Evolutionary conservation across 1,140 invertebrate species (phyloP).

Genomic region (Philotrypesis tridentata): DNA sequence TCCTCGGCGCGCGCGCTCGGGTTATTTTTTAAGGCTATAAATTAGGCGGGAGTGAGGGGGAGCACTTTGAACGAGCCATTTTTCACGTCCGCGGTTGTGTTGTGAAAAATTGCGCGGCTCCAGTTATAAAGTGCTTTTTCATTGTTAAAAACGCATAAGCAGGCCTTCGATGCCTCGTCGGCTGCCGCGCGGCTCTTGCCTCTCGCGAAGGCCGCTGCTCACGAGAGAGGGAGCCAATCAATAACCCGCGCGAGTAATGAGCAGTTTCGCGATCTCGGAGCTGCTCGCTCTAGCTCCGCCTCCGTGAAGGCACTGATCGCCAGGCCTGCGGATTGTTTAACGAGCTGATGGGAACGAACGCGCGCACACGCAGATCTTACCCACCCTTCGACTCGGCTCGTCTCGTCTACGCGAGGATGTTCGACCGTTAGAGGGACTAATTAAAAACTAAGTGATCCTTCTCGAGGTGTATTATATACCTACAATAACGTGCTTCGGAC

Average conservation of each 20-base stretch:
- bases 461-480: no score
- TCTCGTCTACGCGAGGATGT: neutral
- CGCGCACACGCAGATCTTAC: no score
- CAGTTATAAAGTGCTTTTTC: slow-evolving; percentile 47
- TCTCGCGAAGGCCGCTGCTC: slow-evolving; percentile 46
- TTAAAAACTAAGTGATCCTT: neutral
- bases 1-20: no score
- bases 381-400: no score
- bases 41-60: neutral
- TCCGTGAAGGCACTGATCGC: slow-evolving; percentile 27
- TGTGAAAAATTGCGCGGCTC: slow-evolving; percentile 20
- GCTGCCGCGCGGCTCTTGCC: neutral
- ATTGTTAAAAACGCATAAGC: slow-evolving; percentile 56
- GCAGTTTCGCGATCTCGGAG: slow-evolving; percentile 61
- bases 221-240: slow-evolving; percentile 64
- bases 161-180: neutral
- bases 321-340: slow-evolving; percentile 15
- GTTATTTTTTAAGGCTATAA: neutral
- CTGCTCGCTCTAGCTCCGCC: slow-evolving; percentile 57
- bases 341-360: neutral
- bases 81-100: neutral
- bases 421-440: neutral
- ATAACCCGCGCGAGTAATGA: slow-evolving; percentile 64
- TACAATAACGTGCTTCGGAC: neutral
- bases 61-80: neutral